phyloP scores from a whole-genome alignment of 2,797 vertebrate species.

The Hozukius guyotensis region DNA sequence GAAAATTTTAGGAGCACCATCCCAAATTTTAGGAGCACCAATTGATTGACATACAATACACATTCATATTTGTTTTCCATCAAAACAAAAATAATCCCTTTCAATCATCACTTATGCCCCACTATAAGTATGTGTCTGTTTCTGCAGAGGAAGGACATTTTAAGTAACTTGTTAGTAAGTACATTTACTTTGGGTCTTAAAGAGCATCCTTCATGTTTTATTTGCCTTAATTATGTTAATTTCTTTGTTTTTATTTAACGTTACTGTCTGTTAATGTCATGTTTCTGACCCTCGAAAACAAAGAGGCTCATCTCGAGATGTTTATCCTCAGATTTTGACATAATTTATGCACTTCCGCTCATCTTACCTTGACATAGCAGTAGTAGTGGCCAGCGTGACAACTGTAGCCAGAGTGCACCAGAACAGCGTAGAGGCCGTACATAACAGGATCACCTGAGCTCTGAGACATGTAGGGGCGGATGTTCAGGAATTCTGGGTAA shows the following conservation, averaged over 20 bases:
- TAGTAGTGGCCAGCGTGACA: slow-evolving; percentile 96
- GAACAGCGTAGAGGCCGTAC: slow-evolving; percentile 93
- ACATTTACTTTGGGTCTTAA: background rate
- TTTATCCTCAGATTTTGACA: background rate
- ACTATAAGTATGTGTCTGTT: too few species aligned
- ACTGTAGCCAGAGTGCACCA: slow-evolving; percentile 95
- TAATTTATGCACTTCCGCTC: background rate
- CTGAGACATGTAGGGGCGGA: slow-evolving; percentile 96
- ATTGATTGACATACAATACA: too few species aligned
- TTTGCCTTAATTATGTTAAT: background rate
- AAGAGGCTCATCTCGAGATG: background rate
- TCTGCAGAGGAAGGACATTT: background rate
- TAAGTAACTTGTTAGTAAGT: background rate
- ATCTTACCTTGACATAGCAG: slow-evolving; percentile 93
- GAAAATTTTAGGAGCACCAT: too few species aligned
- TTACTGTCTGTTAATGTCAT: background rate
- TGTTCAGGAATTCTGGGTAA: slow-evolving; percentile 93
- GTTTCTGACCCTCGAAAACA: background rate
- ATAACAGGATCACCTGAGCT: slow-evolving; percentile 88
- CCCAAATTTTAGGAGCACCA: too few species aligned
- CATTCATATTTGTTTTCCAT: too few species aligned
- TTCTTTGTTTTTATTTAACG: background rate
- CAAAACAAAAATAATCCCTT: too few species aligned
- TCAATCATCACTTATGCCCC: too few species aligned
- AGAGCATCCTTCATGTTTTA: background rate